Evolutionary conservation across 2,797 vertebrate species (phyloP).

Genomic region (Tapirus indicus): DNA sequence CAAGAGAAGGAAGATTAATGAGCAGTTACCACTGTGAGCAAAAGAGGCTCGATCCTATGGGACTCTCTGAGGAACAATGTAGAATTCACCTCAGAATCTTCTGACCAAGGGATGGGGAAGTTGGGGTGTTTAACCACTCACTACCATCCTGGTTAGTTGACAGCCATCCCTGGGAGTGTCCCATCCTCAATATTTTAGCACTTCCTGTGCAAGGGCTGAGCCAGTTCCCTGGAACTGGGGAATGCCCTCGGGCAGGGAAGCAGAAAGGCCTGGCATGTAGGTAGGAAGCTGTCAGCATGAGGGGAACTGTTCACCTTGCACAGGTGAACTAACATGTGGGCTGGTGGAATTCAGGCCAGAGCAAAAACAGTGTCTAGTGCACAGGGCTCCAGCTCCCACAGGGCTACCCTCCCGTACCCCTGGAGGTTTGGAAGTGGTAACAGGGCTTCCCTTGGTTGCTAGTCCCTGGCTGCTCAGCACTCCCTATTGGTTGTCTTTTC

Average conservation of each 20-base stretch:
- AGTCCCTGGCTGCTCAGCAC: not conserved
- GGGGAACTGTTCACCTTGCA: not conserved
- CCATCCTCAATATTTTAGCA: not conserved
- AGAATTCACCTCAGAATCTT: not conserved
- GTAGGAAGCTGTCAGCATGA: not conserved
- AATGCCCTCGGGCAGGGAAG: not conserved
- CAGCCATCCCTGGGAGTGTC: not conserved
- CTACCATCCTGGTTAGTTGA: not conserved
- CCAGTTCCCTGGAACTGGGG: not conserved
- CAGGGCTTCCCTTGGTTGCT: fast-evolving
- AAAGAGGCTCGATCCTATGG: not conserved
- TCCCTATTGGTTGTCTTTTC: not conserved
- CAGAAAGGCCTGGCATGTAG: not conserved
- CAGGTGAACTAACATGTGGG: not conserved
- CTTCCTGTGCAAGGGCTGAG: not conserved
- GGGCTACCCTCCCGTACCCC: not conserved
- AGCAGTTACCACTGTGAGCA: not conserved
- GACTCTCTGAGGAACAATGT: not conserved
- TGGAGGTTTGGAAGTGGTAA: not conserved
- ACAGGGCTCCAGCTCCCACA: not conserved
- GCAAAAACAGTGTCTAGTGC: fast-evolving
- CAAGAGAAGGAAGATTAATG: not conserved
- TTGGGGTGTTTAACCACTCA: too few species aligned
- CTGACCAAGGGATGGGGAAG: not conserved
- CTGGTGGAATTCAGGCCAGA: not conserved